Percentiles rank a stretch among this genome's conserved stretches.
Conservation (phyloP, 1,140 invertebrate genomes). For the Bacillus rossius region DNA sequence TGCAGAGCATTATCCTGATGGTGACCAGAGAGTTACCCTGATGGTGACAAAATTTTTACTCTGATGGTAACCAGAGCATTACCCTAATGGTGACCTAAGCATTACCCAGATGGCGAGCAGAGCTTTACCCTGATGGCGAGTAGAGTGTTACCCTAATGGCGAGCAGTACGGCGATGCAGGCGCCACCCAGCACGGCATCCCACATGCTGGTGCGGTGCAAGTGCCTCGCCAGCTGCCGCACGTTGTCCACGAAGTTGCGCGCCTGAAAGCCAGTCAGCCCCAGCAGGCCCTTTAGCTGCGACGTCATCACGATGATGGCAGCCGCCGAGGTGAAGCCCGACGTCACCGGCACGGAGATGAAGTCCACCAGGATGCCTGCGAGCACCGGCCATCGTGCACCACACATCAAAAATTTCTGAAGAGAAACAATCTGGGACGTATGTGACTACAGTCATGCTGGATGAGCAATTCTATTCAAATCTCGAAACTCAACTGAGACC, state of each 20-base stretch:
- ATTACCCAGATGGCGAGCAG: no score
- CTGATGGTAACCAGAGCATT: no score
- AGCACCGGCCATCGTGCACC: conserved; percentile 44
- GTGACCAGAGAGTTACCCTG: no score
- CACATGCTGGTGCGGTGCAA: conserved; percentile 46
- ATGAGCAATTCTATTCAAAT: no score
- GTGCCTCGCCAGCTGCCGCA: conserved; percentile 54
- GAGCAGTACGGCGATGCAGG: conserved; percentile 58
- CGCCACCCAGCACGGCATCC: conserved; percentile 59
- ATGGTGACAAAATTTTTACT: no score
- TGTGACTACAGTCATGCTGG: no score
- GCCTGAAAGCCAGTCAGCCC: conserved; percentile 59
- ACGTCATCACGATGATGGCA: conserved; percentile 80
- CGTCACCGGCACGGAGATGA: conserved; percentile 88
- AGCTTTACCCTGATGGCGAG: no score
- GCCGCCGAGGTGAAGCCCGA: conserved; percentile 91
- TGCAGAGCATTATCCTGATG: no score
- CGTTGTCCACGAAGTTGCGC: conserved; percentile 51
- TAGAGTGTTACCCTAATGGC: conserved; percentile 60
- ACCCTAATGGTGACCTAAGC: no score
- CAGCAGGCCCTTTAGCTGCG: conserved; percentile 80
- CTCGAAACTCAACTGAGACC: no score
- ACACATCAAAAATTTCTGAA: no score
- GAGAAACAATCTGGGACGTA: no score
- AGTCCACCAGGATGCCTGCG: conserved; percentile 91